Base-by-base conservation (phyloP, 2,888 invertebrate species). In the Mayetiola destructor region DNA sequence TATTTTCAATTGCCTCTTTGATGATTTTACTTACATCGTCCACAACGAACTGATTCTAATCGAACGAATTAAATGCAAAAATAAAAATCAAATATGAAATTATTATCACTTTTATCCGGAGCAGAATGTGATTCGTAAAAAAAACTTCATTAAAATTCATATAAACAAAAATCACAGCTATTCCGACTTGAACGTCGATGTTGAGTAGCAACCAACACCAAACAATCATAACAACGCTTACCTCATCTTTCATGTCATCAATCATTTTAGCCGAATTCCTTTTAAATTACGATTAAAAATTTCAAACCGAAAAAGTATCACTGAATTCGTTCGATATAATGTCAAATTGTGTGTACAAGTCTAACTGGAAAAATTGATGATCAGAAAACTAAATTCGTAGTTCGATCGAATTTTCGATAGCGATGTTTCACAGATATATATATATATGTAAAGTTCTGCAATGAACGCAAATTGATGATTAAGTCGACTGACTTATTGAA, bases 11-110 rank as follows among this genome's bases (percentile, higher is more conserved):
- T 32, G 93, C 92, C 78, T 95, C 94, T 76, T 95, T 95, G 58
- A 96, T 95, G 65, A 95, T 93, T 77, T 89, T 92, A 75, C 93
- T 94, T 61, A 95, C 94, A 80, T 95, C 95, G 76, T 96, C 96
- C 53, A 95, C 93, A 65, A 94, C 87, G 76, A 96, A 96, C 74
- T 92, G 89, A 66, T 88, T 88, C 87, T 95, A 52, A 29, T 4
- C 27, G 16, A 29, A 12, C 14, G 1, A 23, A 48, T n/a, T 42
- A 10, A 14, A 23, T 10, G 9, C 14, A 27, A 48, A 21, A 10
- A 4, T 3, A 40, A 21, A 21, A 12, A 20, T 10, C 12, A 3
- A 40, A 14, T 40, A 21, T 3, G 2, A 18, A 39, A 39, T 4
- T 10, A 8, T 42, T 21, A 37, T 14, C 14, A 37, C n/a, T n/a